A percentile compares a stretch with the other conserved stretches of the same genome.
Evolutionary conservation across 2,888 invertebrate genomes (phyloP).

Genomic region (Halictus quadricinctus): DNA sequence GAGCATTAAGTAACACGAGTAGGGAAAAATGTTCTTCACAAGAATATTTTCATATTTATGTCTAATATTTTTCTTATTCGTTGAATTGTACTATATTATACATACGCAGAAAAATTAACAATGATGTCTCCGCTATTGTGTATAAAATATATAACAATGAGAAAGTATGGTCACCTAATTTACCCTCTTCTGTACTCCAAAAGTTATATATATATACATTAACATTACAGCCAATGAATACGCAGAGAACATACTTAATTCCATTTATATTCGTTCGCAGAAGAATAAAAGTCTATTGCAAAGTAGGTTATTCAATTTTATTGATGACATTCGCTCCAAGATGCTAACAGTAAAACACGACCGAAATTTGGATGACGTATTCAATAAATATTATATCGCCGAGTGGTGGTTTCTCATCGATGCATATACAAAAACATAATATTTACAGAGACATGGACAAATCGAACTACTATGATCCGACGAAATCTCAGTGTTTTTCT

Average conservation of each 20-base stretch:
- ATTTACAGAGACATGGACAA: conserved; percentile 74
- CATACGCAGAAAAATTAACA: conserved; percentile 67
- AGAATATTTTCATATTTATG: conserved; percentile 68
- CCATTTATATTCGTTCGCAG: conserved; percentile 42
- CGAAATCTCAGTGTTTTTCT: conserved; percentile 56
- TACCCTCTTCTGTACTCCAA: conserved; percentile 48
- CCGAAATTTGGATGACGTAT: conserved; percentile 77
- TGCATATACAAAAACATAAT: conserved; percentile 75
- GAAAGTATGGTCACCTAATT: conserved; percentile 55
- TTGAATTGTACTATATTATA: conserved; percentile 73
- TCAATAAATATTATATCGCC: conserved; percentile 79
- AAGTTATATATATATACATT: conserved; percentile 58
- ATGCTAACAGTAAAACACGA: conserved; percentile 80
- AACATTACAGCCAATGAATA: conserved; percentile 56
- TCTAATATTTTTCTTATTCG: conserved; percentile 60
- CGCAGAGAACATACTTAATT: conserved; percentile 46
- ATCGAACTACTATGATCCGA: conserved; percentile 72
- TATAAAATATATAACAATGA: conserved; percentile 68
- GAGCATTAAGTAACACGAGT: conserved; percentile 39
- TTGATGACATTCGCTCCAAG: conserved; percentile 79
- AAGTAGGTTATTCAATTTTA: conserved; percentile 77
- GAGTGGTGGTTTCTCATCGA: conserved; percentile 70
- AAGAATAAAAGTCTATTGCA: conserved; percentile 69
- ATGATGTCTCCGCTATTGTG: conserved; percentile 60
- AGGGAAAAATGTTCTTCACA: conserved; percentile 55